A percentile compares a stretch with the other conserved stretches of the same genome.
Conservation (phyloP, 2,113 vertebrate genomes). For the Chaetodon auriga region DNA sequence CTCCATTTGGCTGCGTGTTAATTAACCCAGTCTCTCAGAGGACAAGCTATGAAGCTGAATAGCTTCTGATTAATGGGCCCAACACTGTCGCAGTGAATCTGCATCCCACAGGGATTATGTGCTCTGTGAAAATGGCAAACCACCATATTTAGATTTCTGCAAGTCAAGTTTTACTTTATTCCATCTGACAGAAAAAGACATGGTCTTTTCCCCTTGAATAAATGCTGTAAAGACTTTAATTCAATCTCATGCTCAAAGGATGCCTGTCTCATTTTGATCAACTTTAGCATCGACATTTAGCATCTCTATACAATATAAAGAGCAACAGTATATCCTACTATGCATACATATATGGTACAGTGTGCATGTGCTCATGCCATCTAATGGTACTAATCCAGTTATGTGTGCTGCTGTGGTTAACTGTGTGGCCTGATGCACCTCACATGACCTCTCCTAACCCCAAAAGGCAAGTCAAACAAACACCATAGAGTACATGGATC, state of each 20-base stretch:
- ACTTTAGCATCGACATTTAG: constrained; percentile 35
- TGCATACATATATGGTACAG: constrained; percentile 19
- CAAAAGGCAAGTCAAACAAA: constrained; percentile 34
- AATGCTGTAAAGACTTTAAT: constrained; percentile 63
- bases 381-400: constrained; percentile 46
- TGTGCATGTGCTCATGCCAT: constrained; percentile 40
- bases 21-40: constrained; percentile 75
- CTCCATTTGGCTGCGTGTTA: constrained; percentile 68
- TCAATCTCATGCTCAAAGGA: constrained; percentile 57
- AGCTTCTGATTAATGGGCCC: constrained; percentile 75
- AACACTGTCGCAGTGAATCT: constrained; percentile 73
- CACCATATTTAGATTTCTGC: constrained; percentile 76
- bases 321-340: constrained; percentile 3
- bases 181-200: constrained; percentile 61
- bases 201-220: constrained; percentile 66
- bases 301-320: constrained; percentile 44
- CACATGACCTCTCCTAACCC: constrained; percentile 33
- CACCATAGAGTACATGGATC: neutral
- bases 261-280: constrained; percentile 42
- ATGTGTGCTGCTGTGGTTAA: constrained; percentile 38
- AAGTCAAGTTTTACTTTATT: constrained; percentile 69
- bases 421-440: constrained; percentile 30
- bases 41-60: constrained; percentile 72
- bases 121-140: constrained; percentile 74
- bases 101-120: constrained; percentile 65